Base-by-base conservation (phyloP, 2,113 vertebrate species). In the Eolophus roseicapilla region DNA sequence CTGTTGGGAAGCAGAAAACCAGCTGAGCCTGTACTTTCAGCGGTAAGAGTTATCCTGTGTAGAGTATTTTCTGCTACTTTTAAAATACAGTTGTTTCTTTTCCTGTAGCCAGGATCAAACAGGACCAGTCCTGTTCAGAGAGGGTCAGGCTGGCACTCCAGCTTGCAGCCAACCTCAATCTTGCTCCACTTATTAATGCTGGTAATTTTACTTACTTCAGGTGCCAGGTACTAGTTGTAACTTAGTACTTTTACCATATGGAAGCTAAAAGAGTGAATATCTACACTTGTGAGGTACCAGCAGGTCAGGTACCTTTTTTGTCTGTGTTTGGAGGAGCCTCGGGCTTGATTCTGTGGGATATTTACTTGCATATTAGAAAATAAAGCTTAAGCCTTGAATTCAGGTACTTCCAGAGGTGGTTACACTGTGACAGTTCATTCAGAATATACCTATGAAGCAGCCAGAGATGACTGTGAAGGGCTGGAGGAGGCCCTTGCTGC, bases 371-470 rank as follows among this genome's bases (percentile, higher is more conserved):
- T 71, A 10, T 43, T 75, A 71, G 74, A 78, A 86, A 92, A 59
- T 28, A 50, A 94, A 93, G 74, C 68, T 68, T 55, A 84, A 87
- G 46, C 64, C 44, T 77, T 83, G 62, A 73, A 52, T 92, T 92
- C 86, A 91, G 93, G 96, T 97, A 97, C 96, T 96, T 93, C 49
- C 83, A 64, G 77, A 80, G 79, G 43, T 18, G 13, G 60, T 13
- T 24, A 43, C 7, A 52, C 82, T 0, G 0, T 15, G 19, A 67
- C 64, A 21, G n/a, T 18, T 83, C 49, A 53, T 63, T 67, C 41
- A 41, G 23, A 77, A 43, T 8, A 55, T 3, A 7, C 12, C 2
- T 2, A 19, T 13, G 5, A n/a, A 82, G 82, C 93, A 94, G 78
- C 82, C 87, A 5, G 13, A 64, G 57, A 3, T 73, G 31, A 89